A percentile compares a stretch with the other conserved stretches of the same genome.
Conservation (phyloP, 23 tunicate species). For the Aplidium turbinatum region DNA sequence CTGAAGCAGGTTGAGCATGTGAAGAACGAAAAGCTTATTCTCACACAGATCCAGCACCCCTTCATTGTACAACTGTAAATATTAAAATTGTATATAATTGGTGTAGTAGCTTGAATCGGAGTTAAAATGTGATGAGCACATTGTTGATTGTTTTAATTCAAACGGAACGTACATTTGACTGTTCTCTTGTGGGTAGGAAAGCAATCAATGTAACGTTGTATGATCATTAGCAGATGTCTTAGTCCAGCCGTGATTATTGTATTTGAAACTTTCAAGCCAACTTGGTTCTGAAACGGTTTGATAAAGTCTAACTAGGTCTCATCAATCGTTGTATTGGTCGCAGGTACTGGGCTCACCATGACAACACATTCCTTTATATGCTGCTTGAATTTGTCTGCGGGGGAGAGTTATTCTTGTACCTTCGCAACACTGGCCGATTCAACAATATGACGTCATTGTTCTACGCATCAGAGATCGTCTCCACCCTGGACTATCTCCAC, state of each 20-base stretch:
- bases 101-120: neutral
- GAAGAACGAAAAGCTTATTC: constrained; percentile 51
- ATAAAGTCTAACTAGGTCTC: too few relatives aligned
- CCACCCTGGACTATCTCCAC: constrained; percentile 58
- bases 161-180: too few relatives aligned
- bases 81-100: too few relatives aligned
- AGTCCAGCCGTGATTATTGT: too few relatives aligned
- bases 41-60: constrained; percentile 61
- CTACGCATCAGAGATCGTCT: constrained; percentile 73
- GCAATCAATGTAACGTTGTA: too few relatives aligned
- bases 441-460: constrained; percentile 57
- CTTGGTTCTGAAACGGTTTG: too few relatives aligned
- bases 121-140: too few relatives aligned
- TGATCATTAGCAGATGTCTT: too few relatives aligned
- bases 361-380: constrained; percentile 59
- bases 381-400: constrained; percentile 67
- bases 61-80: constrained; percentile 75
- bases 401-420: constrained; percentile 67
- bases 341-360: constrained; percentile 66
- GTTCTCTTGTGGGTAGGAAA: too few relatives aligned
- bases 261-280: too few relatives aligned
- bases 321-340: too few relatives aligned
- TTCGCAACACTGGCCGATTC: constrained; percentile 71
- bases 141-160: too few relatives aligned
- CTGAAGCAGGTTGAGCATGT: constrained; percentile 75